Percentiles rank a stretch among this genome's conserved stretches.
These are phyloP conservation scores for Manis crassicaudata DNA, from an alignment of 2,797 vertebrate species.

Conservation along the genomic window DNA sequence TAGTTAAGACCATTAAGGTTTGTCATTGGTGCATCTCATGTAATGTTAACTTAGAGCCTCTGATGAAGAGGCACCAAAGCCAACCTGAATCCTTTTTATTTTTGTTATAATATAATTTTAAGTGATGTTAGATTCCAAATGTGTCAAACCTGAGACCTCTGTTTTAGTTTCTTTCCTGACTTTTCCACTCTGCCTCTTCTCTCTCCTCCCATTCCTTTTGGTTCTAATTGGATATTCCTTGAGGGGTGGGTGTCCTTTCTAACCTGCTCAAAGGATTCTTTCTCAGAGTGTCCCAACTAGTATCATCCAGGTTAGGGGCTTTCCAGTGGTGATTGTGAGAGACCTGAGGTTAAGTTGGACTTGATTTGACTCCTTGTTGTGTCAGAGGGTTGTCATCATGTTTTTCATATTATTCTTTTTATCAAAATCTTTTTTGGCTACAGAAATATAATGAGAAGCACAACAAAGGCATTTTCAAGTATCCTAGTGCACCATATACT, in stretches of 20 bases:
- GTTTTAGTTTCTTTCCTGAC: neutral
- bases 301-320: neutral
- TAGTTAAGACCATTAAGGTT: neutral
- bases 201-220: neutral
- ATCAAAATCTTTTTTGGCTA: neutral
- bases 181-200: neutral
- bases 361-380: too few species aligned
- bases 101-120: neutral
- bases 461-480: neutral
- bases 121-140: neutral
- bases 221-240: neutral
- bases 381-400: too few species aligned
- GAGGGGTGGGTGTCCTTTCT: neutral
- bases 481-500: neutral
- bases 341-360: too few species aligned
- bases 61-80: neutral
- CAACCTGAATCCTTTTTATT: neutral
- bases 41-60: neutral
- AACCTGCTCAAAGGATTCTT: neutral
- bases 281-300: neutral
- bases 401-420: neutral
- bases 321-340: neutral
- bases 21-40: neutral
- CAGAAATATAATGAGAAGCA: neutral
- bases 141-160: neutral